A percentile compares a stretch with the other conserved stretches of the same genome.
Conservation (phyloP, 2,113 vertebrate species). For the Colinus virginianus region DNA sequence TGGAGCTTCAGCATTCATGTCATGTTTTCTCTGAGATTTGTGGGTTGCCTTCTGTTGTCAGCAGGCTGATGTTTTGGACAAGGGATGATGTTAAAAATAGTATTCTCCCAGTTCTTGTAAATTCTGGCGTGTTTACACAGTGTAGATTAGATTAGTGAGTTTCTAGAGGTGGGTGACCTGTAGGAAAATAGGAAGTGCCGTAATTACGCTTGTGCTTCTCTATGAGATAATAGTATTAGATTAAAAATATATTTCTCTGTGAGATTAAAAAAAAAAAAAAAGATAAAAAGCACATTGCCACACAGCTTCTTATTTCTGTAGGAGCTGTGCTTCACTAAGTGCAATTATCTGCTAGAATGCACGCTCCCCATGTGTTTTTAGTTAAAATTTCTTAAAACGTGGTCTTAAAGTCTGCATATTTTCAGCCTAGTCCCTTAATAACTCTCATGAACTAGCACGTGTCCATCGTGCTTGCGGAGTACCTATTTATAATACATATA, state of each 20-base stretch:
- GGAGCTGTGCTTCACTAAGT: background rate
- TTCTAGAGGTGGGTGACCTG: slow-evolving; percentile 2
- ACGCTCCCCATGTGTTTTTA: slow-evolving; percentile 53
- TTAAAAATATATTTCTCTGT: background rate
- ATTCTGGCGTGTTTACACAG: background rate
- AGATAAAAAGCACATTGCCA: background rate
- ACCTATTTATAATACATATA: background rate
- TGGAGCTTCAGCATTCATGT: background rate
- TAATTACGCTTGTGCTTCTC: background rate
- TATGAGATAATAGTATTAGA: background rate
- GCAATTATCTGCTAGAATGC: slow-evolving; percentile 47
- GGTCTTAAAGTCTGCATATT: slow-evolving; percentile 62
- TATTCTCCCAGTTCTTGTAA: background rate
- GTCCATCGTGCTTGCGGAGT: background rate
- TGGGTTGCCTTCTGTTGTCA: background rate
- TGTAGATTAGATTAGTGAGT: slow-evolving; percentile 4
- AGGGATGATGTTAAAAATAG: background rate
- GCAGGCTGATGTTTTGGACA: background rate
- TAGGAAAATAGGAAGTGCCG: background rate
- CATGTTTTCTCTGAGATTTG: background rate
- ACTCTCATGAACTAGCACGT: slow-evolving; percentile 22
- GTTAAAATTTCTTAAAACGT: slow-evolving; percentile 64
- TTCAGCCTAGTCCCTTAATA: slow-evolving; percentile 51
- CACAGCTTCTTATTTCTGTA: background rate
- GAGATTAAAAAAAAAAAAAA: background rate